A percentile compares a stretch with the other conserved stretches of the same genome.
Evolutionary conservation across 2,113 vertebrate genomes (phyloP).

Genomic region (Mionectes macconnelli): DNA sequence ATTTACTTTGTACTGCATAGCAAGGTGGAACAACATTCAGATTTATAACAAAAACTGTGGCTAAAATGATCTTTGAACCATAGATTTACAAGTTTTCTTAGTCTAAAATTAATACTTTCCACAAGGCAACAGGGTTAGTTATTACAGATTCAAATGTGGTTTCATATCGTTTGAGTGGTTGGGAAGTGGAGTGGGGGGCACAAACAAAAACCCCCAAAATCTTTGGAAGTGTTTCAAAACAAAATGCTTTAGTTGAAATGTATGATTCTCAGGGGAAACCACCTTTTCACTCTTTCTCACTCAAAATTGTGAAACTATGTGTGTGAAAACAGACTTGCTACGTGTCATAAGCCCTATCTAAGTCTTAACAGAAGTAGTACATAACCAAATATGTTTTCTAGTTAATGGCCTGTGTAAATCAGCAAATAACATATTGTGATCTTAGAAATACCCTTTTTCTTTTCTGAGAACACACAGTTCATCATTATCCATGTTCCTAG

Average conservation of each 20-base stretch:
- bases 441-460: background rate
- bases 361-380: background rate
- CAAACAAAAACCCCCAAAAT: fast-evolving
- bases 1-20: background rate
- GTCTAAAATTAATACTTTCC: background rate
- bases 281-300: background rate
- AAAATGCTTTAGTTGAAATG: background rate
- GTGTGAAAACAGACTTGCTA: background rate
- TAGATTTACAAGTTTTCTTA: background rate
- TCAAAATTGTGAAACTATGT: background rate
- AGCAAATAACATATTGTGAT: background rate
- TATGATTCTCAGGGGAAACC: background rate
- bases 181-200: fast-evolving
- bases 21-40: background rate
- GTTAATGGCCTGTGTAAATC: background rate
- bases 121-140: background rate
- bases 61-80: background rate
- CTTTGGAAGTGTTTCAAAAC: background rate
- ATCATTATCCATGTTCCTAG: background rate
- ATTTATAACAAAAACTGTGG: background rate
- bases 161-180: background rate
- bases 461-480: background rate
- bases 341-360: background rate
- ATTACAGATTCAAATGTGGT: background rate
- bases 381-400: background rate